These are phyloP conservation scores for Melanotaenia pygmaea DNA, from an alignment of 2,797 vertebrate species.

Conservation along the genomic window DNA sequence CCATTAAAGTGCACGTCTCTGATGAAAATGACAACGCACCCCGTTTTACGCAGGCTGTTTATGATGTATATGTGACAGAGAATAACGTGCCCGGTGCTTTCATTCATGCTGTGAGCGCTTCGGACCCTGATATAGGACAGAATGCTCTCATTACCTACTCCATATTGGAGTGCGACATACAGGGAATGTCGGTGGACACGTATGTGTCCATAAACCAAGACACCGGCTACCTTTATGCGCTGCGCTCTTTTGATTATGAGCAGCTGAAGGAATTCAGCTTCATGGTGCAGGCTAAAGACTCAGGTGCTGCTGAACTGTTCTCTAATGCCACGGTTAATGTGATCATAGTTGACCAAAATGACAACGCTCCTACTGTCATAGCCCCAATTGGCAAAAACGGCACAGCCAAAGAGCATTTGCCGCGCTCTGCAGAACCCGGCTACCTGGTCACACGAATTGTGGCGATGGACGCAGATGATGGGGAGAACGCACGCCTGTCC, in stretches of 20 bases:
- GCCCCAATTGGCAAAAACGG: conserved; percentile 93
- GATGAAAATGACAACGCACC: conserved; percentile 98
- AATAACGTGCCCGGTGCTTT: conserved; percentile 98
- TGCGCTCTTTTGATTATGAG: conserved; percentile 98
- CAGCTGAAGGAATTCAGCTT: conserved; percentile 97
- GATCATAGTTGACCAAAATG: conserved; percentile 95
- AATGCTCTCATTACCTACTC: conserved; percentile 94
- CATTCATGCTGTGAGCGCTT: conserved; percentile 95
- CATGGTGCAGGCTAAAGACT: conserved; percentile 92
- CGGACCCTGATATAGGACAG: conserved; percentile 91
- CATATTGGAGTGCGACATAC: conserved; percentile 97
- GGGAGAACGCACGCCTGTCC: conserved; percentile 94
- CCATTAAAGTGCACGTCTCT: conserved; percentile 94
- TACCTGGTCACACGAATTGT: conserved; percentile 94
- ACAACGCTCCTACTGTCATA: conserved; percentile 93
- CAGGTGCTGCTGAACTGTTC: conserved; percentile 87
- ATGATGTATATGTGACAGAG: conserved; percentile 97
- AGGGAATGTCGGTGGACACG: conserved; percentile 98
- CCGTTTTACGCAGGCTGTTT: conserved; percentile 91
- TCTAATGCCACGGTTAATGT: conserved; percentile 93
- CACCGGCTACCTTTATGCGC: conserved; percentile 96
- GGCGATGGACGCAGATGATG: conserved; percentile 94
- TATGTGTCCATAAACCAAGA: conserved; percentile 98
- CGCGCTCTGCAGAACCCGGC: conserved; percentile 93
- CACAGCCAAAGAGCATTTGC: conserved; percentile 91